Conservation (phyloP, 2,113 vertebrate genomes). For the Actenoides lindsayi region DNA sequence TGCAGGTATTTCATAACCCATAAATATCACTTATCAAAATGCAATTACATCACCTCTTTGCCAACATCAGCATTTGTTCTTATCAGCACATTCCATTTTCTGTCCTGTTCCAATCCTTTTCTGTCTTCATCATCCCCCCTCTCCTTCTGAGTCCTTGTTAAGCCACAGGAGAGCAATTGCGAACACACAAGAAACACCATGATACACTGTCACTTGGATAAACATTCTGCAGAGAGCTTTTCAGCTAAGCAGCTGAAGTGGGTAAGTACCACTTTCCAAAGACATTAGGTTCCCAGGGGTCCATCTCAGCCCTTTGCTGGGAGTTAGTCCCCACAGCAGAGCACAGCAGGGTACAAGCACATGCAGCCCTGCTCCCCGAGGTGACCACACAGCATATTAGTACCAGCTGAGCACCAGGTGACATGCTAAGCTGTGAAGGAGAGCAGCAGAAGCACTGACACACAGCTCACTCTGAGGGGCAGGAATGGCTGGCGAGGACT, state of each 20-base stretch:
- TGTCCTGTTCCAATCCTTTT: not conserved
- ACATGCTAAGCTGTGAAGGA: not conserved
- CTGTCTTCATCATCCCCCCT: not conserved
- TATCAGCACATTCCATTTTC: not conserved
- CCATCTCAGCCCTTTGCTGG: not conserved
- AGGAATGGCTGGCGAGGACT: not conserved
- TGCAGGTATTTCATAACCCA: not conserved
- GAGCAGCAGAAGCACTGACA: not conserved
- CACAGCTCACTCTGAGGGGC: not conserved
- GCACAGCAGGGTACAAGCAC: no score
- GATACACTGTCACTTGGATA: not conserved
- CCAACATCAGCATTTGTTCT: not conserved
- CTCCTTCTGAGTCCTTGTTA: not conserved
- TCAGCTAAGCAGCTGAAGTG: not conserved
- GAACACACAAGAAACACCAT: not conserved
- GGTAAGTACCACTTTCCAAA: not conserved
- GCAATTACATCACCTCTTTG: not conserved
- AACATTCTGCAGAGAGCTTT: not conserved
- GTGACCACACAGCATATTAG: not conserved
- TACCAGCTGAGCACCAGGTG: not conserved
- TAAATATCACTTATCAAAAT: not conserved
- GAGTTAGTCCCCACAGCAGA: not conserved
- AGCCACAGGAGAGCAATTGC: not conserved
- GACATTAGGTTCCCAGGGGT: not conserved
- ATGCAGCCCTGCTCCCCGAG: not conserved